Evolutionary conservation across 1,140 invertebrate species (phyloP).

Genomic region (Leptopilina boulardi): DNA sequence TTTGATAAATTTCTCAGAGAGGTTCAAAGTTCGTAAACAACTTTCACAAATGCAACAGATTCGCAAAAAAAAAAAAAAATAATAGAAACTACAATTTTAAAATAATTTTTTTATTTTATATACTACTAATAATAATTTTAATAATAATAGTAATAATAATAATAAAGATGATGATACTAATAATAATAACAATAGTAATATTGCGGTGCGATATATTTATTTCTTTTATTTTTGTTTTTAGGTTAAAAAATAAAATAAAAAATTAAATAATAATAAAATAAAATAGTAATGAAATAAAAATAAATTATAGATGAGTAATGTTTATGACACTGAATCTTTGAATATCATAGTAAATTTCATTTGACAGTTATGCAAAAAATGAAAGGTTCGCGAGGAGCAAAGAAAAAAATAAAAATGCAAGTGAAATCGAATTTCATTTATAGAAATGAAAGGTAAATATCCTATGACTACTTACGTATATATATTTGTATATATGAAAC

Average conservation of each 20-base stretch:
- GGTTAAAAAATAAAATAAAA: no score
- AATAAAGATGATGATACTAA: no score
- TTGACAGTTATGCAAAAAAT: neutral
- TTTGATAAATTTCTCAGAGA: conserved; percentile 1
- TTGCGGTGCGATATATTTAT: no score
- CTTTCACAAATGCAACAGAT: neutral
- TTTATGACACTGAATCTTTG: no score
- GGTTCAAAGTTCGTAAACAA: conserved; percentile 1
- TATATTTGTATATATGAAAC: neutral
- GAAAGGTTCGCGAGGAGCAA: neutral
- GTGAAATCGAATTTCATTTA: neutral
- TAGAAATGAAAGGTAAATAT: conserved; percentile 30
- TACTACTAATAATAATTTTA: no score
- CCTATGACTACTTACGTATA: neutral
- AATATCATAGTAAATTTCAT: no score
- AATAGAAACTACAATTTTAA: neutral
- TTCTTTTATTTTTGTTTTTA: no score
- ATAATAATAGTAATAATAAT: no score
- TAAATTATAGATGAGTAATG: no score
- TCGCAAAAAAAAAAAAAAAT: neutral
- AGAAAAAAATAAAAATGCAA: conserved; percentile 14
- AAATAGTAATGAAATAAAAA: no score
- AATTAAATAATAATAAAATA: no score
- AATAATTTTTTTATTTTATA: neutral
- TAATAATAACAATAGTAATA: no score